phyloP scores from a whole-genome alignment of 2,888 invertebrate genomes.

The Lycocerus yunnanus region DNA sequence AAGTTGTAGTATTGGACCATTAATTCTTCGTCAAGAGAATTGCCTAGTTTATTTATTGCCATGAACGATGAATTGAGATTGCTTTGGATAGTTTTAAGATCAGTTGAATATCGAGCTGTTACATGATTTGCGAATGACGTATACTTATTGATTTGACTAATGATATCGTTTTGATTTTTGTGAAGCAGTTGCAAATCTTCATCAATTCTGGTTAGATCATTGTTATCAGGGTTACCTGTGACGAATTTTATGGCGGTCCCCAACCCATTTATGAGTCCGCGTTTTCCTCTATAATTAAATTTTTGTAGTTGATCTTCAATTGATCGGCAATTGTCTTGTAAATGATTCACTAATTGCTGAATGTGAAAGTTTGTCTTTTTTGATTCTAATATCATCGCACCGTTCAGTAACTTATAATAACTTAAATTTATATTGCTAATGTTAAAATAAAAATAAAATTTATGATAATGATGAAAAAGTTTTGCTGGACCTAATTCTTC shows the following conservation, averaged over 20 bases:
- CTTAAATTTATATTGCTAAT: slow-evolving; percentile 23
- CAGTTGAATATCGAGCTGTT: slow-evolving; percentile 12
- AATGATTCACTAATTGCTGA: not conserved
- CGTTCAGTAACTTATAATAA: slow-evolving; percentile 25
- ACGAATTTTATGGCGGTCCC: slow-evolving; percentile 25
- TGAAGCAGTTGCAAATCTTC: slow-evolving; percentile 14
- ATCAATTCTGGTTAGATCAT: slow-evolving; percentile 22
- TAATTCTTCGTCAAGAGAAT: slow-evolving; percentile 4
- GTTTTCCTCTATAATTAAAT: too few species aligned
- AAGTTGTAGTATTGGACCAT: slow-evolving; percentile 17
- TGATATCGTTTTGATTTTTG: slow-evolving; percentile 16
- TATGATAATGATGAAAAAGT: slow-evolving; percentile 31
- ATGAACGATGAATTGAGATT: slow-evolving; percentile 5
- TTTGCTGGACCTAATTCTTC: slow-evolving; percentile 29
- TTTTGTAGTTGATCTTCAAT: too few species aligned
- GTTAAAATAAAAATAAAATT: slow-evolving; percentile 37
- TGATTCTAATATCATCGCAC: slow-evolving; percentile 22
- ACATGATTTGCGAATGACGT: slow-evolving; percentile 27
- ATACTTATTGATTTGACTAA: slow-evolving; percentile 20
- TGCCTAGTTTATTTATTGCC: slow-evolving; percentile 9
- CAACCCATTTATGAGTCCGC: too few species aligned
- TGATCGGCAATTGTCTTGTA: too few species aligned
- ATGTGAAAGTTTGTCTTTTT: slow-evolving; percentile 12
- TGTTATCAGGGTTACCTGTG: slow-evolving; percentile 23
- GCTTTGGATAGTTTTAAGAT: slow-evolving; percentile 7